Conservation (phyloP, 2,113 vertebrate genomes). For the Cyprinodon tularosa region DNA sequence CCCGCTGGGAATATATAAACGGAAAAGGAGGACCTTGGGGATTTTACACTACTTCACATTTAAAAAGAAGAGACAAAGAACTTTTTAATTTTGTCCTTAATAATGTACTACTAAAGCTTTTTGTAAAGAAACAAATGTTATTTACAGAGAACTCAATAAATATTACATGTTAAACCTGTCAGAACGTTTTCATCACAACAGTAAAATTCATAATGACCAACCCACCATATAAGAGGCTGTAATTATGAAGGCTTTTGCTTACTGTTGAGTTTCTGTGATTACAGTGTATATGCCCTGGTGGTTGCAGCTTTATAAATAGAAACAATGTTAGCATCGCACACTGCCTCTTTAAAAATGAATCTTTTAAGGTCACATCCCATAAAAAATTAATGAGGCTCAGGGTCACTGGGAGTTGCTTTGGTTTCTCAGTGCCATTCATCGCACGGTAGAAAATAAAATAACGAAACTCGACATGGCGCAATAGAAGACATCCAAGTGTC, state of each 20-base stretch:
- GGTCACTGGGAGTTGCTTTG: conserved; percentile 52
- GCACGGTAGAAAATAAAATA: conserved; percentile 30
- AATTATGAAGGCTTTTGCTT: conserved; percentile 6
- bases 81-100: background rate
- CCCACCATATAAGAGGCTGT: background rate
- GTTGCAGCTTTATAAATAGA: conserved; percentile 26
- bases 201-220: background rate
- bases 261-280: conserved; percentile 15
- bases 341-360: conserved; percentile 53
- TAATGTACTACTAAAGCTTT: background rate
- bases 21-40: background rate
- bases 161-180: conserved; percentile 1
- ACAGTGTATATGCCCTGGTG: conserved; percentile 19
- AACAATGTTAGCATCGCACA: conserved; percentile 24
- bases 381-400: conserved; percentile 59
- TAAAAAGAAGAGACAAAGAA: background rate
- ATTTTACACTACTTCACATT: background rate
- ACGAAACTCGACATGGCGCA: conserved; percentile 1
- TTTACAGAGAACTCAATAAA: background rate
- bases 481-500: background rate
- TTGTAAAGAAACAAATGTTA: background rate
- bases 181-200: background rate
- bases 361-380: conserved; percentile 51
- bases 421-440: conserved; percentile 28
- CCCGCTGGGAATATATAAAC: background rate